Percentiles rank a stretch among this genome's conserved stretches.
phyloP scores from a whole-genome alignment of 2,888 invertebrate genomes.

The Cryptocephalus moraei region DNA sequence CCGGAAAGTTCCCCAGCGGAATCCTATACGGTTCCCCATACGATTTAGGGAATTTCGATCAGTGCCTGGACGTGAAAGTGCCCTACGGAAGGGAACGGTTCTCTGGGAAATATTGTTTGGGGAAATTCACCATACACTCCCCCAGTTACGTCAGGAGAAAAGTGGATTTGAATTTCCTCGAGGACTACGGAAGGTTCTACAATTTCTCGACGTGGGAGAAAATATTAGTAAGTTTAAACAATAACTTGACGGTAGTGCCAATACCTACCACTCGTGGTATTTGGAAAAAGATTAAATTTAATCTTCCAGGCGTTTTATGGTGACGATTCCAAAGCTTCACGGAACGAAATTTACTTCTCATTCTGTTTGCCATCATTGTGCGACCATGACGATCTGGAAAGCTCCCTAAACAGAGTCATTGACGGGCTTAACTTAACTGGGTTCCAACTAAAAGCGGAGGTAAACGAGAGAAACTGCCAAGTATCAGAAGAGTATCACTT shows the following conservation, averaged over 20 bases:
- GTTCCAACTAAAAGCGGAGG: conserved; percentile 10
- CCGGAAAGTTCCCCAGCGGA: conserved; percentile 56
- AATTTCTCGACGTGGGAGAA: conserved; percentile 21
- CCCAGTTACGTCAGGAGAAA: conserved; percentile 6
- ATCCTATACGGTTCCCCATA: conserved; percentile 54
- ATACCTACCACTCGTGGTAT: not conserved
- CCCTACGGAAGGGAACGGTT: conserved; percentile 28
- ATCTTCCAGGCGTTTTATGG: conserved; percentile 8
- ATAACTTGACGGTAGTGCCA: too few relatives aligned
- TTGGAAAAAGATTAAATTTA: too few relatives aligned
- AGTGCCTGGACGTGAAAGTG: conserved; percentile 43
- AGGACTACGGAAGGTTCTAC: conserved; percentile 12
- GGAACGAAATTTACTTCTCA: conserved; percentile 43
- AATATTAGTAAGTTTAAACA: conserved; percentile 16
- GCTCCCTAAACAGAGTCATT: conserved; percentile 18
- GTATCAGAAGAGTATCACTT: conserved; percentile 2
- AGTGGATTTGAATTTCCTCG: conserved; percentile 8
- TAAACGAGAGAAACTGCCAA: conserved; percentile 14
- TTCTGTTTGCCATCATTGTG: conserved; percentile 51
- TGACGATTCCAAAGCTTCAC: conserved; percentile 9
- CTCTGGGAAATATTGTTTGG: conserved; percentile 54
- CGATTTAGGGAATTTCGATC: conserved; percentile 63
- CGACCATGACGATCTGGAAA: conserved; percentile 40
- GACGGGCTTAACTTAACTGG: conserved; percentile 7
- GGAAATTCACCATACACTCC: conserved; percentile 37